Evolutionary conservation across 2,888 invertebrate genomes (phyloP), one percentile per base, ranked within the genome.

Genomic region (Allacma fusca): DNA sequence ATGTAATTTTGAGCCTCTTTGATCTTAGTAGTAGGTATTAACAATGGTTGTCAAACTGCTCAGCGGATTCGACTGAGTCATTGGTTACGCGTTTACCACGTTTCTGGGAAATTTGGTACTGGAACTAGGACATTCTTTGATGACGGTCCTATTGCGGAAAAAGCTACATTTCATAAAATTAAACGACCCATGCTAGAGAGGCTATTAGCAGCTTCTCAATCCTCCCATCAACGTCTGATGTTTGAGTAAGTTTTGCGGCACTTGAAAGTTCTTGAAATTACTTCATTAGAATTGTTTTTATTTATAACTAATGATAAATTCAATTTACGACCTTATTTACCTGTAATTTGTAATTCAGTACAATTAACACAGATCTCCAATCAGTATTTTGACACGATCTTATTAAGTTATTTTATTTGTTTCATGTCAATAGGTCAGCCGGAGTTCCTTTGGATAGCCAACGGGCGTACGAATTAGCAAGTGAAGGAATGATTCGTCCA

Each of bases 371-470:
- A 40, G 40, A 9, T 40, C 5, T 74, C 28, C 43, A 75, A 57
- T 73, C n/a, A n/a, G n/a, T n/a, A n/a, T n/a, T n/a, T n/a, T n/a
- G n/a, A n/a, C n/a, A n/a, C n/a, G n/a, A n/a, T n/a, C n/a, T n/a
- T n/a, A n/a, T n/a, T n/a, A n/a, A n/a, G n/a, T n/a, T n/a, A n/a
- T n/a, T n/a, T n/a, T n/a, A n/a, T n/a, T n/a, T n/a, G n/a, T n/a
- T n/a, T n/a, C n/a, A n/a, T n/a, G n/a, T 69, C 86, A 87, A 76
- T 86, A 93, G 93, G 83, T 85, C 91, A 64, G 90, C 91, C 83
- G 96, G 96, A 28, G 90, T 97, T 0, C 92, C 94, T 86, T 89
- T 94, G 80, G 91, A 94, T 84, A 94, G 94, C 59, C 94, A 98
- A 87, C 91, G 92, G 64, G 96, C 96, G 13, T 98, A 95, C 87